Base-by-base conservation (phyloP, 92 coral and sea anemone species). In the Metridium senile region DNA sequence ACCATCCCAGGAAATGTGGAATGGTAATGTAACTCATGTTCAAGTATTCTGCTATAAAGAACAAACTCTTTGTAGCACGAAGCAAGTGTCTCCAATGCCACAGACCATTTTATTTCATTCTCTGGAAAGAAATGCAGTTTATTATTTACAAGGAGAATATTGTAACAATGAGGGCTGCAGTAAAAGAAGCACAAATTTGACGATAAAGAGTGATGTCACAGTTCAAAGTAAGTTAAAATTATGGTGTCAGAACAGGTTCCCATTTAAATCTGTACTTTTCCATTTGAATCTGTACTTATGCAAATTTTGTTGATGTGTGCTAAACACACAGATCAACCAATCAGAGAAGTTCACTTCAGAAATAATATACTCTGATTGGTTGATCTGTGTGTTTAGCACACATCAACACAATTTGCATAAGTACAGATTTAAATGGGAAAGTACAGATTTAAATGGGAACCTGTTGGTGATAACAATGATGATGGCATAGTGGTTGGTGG, bases 151-250 rank as follows among this genome's bases (percentile, higher is more conserved):
- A 33, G 78, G 65, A 18, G 67, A 73, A 25, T 73, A 73, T 25
- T 73, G 78, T 33, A 73, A 73, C 27, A 73, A 33, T 21, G 68
- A 33, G 26, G 78, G 68, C 11, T 73, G 78, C 66, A 73, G 78
- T 34, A 34, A 62, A 33, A 4, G 25, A 35, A 73, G 78, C 54
- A 7, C 45, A 19, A 71, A 71, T 19, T 62, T 52, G 11, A 71
- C 66, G 8, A 54, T 71, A 9, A 9, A 0, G 28, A 26, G 17
- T 30, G 61, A 49, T 30, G 28, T 9, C 26, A 30, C 19, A 1
- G 28, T 33, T 11, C 34, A 39, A 26, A 33, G 70, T 65, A 28
- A 65, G 43, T 62, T 4, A 39, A 39, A 13, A 39, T 11, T n/a
- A 58, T n/a, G n/a, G n/a, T n/a, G n/a, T n/a, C n/a, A n/a, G n/a